Base-by-base conservation (phyloP, 2,888 invertebrate genomes). In the Hyalella azteca region DNA sequence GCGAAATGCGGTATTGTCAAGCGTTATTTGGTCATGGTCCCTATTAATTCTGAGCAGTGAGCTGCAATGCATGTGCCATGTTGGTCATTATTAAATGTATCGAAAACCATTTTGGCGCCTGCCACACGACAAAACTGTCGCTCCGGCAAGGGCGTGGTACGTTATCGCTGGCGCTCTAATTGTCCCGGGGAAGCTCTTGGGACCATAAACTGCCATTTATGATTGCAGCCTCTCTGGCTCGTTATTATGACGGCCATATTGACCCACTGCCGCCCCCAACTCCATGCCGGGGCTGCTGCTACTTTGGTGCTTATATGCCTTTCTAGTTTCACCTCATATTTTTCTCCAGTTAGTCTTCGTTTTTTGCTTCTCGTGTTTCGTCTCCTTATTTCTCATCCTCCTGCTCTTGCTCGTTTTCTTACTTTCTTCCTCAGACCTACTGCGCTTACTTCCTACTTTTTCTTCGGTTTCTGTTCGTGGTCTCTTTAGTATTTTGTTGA, bases 151-250 rank as follows among this genome's bases (percentile, higher is more conserved):
- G 22, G 54, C 54, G 26, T 54, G 15, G 19, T 54, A 29, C 54
- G 26, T 54, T 54, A 54, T 54, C 54, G 29, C 54, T 9, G 19
- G 26, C 54, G 29, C 11, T 50, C 54, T 26, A 54, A 54, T 54
- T 54, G 54, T 29, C 29, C 4, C 2, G 54, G 54, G 54, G 54
- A 54, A 54, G 54, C 54, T 54, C 54, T 54, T 54, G 54, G 26
- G 9, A 54, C 54, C 54, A 54, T 54, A 54, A 26, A 54, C 54
- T 54, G 54, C 54, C 26, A 26, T 54, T 54, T 54, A 26, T 54
- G 22, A 54, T 29, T 13, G 13, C 22, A 54, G 54, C 54, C 26
- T 13, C 26, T 7, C 7, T 26, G 54, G 26, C 26, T 26, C 54
- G 9, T 54, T 54, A 54, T 54, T 54, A 50, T 50, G 7, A 50